Evolutionary conservation across 1,140 invertebrate species (phyloP).

Genomic region (Drosophila triauraria): DNA sequence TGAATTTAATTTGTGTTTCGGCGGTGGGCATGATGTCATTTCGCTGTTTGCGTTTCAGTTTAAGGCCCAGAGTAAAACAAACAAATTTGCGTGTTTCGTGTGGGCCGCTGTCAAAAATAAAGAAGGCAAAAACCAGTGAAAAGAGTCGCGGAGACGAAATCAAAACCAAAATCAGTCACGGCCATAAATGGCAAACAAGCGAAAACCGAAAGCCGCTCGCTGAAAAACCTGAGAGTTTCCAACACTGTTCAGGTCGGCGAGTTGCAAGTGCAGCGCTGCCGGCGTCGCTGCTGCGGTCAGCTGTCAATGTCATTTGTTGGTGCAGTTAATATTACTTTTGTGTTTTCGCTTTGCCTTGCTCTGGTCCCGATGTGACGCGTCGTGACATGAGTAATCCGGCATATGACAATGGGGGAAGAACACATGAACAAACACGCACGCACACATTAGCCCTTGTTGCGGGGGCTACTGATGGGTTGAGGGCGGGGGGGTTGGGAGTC

Average conservation of each 20-base stretch:
- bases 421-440: slow-evolving; percentile 60
- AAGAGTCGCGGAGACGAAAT: slow-evolving; percentile 10
- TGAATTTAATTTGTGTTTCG: slow-evolving; percentile 38
- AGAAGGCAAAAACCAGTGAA: neutral
- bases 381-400: slow-evolving; percentile 66
- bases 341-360: slow-evolving; percentile 8
- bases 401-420: slow-evolving; percentile 61
- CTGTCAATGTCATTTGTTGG: slow-evolving; percentile 54
- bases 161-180: slow-evolving; percentile 32
- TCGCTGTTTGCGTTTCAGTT: slow-evolving; percentile 44
- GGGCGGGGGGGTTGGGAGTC: neutral
- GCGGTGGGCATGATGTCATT: slow-evolving; percentile 65
- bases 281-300: slow-evolving; percentile 42
- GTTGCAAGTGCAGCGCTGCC: slow-evolving; percentile 35
- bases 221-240: slow-evolving; percentile 13
- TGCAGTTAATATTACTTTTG: slow-evolving; percentile 28
- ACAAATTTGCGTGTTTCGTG: slow-evolving; percentile 52
- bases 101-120: slow-evolving; percentile 54
- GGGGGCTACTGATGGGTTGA: neutral
- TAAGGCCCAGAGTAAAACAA: slow-evolving; percentile 55
- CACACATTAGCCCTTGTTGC: slow-evolving; percentile 22
- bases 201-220: slow-evolving; percentile 26
- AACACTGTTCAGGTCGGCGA: slow-evolving; percentile 14
- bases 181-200: slow-evolving; percentile 60
- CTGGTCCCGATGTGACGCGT: slow-evolving; percentile 27